phyloP scores from a whole-genome alignment of 1,140 invertebrate species.

The Heliconius melpomene region DNA sequence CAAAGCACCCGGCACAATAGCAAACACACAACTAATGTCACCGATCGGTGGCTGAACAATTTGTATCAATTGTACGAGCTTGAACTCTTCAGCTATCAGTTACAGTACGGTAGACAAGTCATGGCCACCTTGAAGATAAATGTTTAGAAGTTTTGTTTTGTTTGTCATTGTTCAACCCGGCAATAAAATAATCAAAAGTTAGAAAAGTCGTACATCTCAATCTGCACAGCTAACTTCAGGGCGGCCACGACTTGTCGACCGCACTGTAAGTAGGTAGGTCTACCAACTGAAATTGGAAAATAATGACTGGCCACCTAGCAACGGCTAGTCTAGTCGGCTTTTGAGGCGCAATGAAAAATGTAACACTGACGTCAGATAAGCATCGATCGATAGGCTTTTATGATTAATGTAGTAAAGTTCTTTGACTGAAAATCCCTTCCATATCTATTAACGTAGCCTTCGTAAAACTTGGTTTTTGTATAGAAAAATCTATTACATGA shows the following conservation, averaged over 20 bases:
- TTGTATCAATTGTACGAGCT: constrained; percentile 38
- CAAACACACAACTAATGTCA: constrained; percentile 32
- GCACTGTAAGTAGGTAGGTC: no score
- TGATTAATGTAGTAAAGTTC: constrained; percentile 40
- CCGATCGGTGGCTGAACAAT: constrained; percentile 32
- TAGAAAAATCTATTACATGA: neutral
- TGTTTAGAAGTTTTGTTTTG: no score
- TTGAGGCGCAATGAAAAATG: constrained; percentile 60
- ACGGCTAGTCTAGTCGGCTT: constrained; percentile 42
- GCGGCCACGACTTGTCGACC: no score
- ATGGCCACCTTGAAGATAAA: no score
- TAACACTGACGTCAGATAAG: constrained; percentile 56
- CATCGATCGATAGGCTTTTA: constrained; percentile 49
- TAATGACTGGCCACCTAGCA: constrained; percentile 50
- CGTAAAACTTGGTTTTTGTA: neutral
- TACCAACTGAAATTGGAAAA: constrained; percentile 56
- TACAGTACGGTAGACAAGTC: neutral
- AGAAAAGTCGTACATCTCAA: no score
- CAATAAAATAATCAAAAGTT: no score
- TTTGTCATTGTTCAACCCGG: no score
- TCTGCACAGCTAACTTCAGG: no score
- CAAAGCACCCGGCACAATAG: constrained; percentile 9
- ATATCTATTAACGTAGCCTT: neutral
- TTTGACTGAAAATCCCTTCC: constrained; percentile 1
- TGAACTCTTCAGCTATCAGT: neutral